phyloP scores from a whole-genome alignment of 1,140 invertebrate species.

The Piezodorus guildinii region DNA sequence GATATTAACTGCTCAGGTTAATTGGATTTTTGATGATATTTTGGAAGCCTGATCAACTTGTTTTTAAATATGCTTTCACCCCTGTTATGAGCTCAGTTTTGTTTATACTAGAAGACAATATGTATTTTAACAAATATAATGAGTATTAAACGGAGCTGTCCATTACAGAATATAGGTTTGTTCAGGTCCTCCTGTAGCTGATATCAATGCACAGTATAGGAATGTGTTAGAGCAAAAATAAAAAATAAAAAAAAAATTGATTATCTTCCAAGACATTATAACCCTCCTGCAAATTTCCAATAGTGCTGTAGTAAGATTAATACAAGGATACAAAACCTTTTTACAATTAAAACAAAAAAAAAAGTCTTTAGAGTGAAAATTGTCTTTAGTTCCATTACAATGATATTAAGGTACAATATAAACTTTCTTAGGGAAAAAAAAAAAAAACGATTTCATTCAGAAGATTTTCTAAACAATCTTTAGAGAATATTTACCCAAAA shows the following conservation, averaged over 20 bases:
- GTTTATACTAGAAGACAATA: conserved; percentile 17
- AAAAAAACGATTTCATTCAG: not conserved
- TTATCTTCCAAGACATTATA: not conserved
- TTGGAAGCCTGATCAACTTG: not conserved
- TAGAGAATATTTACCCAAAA: conserved; percentile 13
- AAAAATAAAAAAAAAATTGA: conserved; percentile 14
- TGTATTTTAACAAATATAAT: conserved; percentile 12
- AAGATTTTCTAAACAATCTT: not conserved
- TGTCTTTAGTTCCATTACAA: conserved; percentile 15
- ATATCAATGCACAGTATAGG: conserved; percentile 14
- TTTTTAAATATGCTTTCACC: not conserved
- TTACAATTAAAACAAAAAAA: conserved; percentile 10
- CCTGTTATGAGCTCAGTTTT: not conserved
- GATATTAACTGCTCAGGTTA: not conserved
- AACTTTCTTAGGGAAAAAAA: conserved; percentile 2
- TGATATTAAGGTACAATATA: conserved; percentile 13
- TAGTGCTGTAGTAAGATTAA: conserved; percentile 2
- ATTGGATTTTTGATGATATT: not conserved
- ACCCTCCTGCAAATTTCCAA: conserved; percentile 1
- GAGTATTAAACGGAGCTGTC: conserved; percentile 15
- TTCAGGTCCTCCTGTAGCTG: conserved; percentile 15
- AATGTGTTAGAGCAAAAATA: conserved; percentile 14
- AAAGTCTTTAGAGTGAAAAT: conserved; percentile 2
- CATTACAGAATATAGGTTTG: conserved; percentile 14
- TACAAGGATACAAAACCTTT: conserved; percentile 8